phyloP scores from a whole-genome alignment of 2,888 invertebrate genomes.

The Tiliacea aurago region DNA sequence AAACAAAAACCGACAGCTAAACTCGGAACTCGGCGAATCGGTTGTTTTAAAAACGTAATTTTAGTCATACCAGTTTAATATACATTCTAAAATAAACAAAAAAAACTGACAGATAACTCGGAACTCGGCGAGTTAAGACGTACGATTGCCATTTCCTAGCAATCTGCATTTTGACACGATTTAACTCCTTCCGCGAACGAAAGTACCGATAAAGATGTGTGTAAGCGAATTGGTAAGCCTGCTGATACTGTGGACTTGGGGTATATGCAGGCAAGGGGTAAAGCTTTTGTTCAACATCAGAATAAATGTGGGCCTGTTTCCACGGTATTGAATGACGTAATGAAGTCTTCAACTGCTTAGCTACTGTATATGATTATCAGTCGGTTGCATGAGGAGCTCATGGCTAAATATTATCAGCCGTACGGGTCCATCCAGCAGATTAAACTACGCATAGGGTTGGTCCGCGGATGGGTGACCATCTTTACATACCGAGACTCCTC shows the following conservation, averaged over 20 bases:
- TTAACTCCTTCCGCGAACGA: slow-evolving; percentile 62
- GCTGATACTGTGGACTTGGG: slow-evolving; percentile 24
- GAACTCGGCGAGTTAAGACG: slow-evolving; percentile 16
- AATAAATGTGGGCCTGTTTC: neutral
- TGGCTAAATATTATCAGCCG: too few species aligned
- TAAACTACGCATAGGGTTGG: too few species aligned
- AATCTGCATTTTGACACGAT: slow-evolving; percentile 65
- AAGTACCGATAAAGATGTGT: slow-evolving; percentile 53
- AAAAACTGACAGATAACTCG: slow-evolving; percentile 5
- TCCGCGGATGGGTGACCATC: too few species aligned
- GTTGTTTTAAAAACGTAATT: too few species aligned
- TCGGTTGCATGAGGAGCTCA: too few species aligned
- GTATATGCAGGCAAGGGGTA: neutral
- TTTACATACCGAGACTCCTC: too few species aligned
- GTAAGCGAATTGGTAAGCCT: neutral
- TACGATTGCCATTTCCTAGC: slow-evolving; percentile 60
- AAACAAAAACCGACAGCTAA: too few species aligned
- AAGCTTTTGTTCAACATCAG: neutral
- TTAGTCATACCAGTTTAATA: too few species aligned
- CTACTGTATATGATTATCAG: too few species aligned
- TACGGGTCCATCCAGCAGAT: too few species aligned
- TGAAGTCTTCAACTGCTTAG: neutral
- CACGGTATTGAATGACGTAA: neutral
- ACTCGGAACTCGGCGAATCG: too few species aligned
- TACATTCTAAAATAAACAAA: too few species aligned